Percentiles rank a stretch among this genome's conserved stretches.
These are phyloP conservation scores for Copidosoma floridanum DNA, from an alignment of 1,140 invertebrate species.

Conservation along the genomic window DNA sequence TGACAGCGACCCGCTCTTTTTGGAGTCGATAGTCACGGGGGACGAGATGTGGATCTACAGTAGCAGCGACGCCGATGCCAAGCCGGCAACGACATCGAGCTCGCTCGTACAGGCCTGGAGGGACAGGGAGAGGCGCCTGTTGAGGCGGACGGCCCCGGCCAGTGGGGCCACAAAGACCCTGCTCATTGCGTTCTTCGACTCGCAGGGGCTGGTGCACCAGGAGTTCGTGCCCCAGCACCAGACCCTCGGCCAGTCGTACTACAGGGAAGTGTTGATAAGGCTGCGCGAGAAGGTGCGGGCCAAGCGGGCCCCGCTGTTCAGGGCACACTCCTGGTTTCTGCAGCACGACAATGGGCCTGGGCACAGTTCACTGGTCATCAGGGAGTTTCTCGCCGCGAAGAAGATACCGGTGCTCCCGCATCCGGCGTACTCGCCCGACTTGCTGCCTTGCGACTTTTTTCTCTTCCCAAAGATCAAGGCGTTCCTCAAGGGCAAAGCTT, in stretches of 20 bases:
- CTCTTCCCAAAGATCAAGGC: conserved; percentile 42
- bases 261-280: conserved; percentile 34
- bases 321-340: conserved; percentile 29
- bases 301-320: conserved; percentile 10
- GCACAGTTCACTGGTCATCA: conserved; percentile 28
- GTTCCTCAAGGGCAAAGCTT: conserved; percentile 33
- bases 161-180: conserved; percentile 31
- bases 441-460: conserved; percentile 46
- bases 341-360: conserved; percentile 36
- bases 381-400: conserved; percentile 34
- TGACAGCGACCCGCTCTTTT: conserved; percentile 17
- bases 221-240: conserved; percentile 39
- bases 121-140: conserved; percentile 10
- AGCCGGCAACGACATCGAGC: not conserved
- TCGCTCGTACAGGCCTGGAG: not conserved
- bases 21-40: conserved; percentile 23
- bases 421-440: conserved; percentile 43
- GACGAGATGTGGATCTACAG: conserved; percentile 24
- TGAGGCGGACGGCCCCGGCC: conserved; percentile 27
- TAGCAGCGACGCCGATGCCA: not conserved
- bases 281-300: conserved; percentile 25
- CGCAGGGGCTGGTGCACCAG: conserved; percentile 35
- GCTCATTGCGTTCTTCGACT: conserved; percentile 37
- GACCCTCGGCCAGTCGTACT: conserved; percentile 37
- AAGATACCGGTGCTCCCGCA: conserved; percentile 35